These are phyloP conservation scores for Catharus fuscescens DNA, from an alignment of 2,113 vertebrate genomes.

Conservation along the genomic window DNA sequence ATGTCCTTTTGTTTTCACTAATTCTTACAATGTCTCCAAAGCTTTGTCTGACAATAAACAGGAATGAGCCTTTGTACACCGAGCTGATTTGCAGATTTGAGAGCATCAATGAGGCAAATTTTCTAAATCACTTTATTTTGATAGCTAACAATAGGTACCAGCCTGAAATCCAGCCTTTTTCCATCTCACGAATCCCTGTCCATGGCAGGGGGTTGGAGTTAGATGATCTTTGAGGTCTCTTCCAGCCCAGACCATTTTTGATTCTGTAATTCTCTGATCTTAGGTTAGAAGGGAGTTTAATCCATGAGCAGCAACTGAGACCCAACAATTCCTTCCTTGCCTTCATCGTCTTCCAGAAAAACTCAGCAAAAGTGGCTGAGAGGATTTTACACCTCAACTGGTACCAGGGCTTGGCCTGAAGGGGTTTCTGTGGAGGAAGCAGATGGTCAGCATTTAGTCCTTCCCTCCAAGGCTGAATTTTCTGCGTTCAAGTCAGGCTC, in stretches of 20 bases:
- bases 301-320: not conserved
- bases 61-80: not conserved
- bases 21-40: not conserved
- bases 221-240: not conserved
- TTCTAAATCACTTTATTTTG: not conserved
- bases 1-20: not conserved
- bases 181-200: not conserved
- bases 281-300: not conserved
- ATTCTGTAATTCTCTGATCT: not conserved
- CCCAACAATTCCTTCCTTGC: not conserved
- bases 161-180: not conserved
- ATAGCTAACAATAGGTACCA: not conserved
- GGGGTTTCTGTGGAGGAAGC: not conserved
- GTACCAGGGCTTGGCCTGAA: not conserved
- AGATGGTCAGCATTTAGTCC: not conserved
- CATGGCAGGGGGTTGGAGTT: not conserved
- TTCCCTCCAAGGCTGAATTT: not conserved
- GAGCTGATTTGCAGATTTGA: not conserved
- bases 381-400: not conserved
- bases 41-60: not conserved
- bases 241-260: not conserved
- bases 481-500: not conserved
- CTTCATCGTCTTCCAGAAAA: not conserved
- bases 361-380: not conserved
- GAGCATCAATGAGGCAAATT: rapidly evolving